Evolutionary conservation across 2,888 invertebrate genomes (phyloP).

Genomic region (Plagodis dolabraria): DNA sequence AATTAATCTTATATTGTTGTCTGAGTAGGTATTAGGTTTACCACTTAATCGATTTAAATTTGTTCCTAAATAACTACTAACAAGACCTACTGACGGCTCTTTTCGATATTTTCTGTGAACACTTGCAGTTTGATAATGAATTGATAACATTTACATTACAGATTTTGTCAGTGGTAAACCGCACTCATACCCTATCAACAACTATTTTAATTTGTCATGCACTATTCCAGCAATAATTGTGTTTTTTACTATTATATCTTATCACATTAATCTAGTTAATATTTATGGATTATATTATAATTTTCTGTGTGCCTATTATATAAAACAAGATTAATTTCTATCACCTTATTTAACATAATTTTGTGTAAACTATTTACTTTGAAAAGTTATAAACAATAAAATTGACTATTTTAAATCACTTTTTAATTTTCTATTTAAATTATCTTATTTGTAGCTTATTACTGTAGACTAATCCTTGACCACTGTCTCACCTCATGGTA

Average conservation of each 20-base stretch:
- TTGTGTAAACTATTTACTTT: slow-evolving; percentile 54
- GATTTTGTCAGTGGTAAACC: too few relatives aligned
- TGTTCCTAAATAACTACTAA: too few relatives aligned
- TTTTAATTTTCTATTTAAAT: slow-evolving; percentile 52
- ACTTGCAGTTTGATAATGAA: too few relatives aligned
- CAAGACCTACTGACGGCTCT: background rate
- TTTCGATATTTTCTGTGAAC: too few relatives aligned
- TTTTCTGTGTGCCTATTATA: slow-evolving; percentile 29
- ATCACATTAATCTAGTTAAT: slow-evolving; percentile 24
- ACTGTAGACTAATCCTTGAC: too few relatives aligned
- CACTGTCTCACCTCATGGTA: too few relatives aligned
- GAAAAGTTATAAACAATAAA: slow-evolving; percentile 75
- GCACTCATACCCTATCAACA: background rate
- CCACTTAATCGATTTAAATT: too few relatives aligned
- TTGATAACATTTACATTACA: too few relatives aligned
- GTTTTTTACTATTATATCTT: slow-evolving; percentile 14
- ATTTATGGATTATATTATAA: slow-evolving; percentile 19
- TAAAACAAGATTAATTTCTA: slow-evolving; percentile 46
- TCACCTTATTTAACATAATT: slow-evolving; percentile 44
- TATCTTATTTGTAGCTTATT: too few relatives aligned
- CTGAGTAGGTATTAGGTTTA: too few relatives aligned
- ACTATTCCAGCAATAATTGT: slow-evolving; percentile 5
- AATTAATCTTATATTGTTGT: too few relatives aligned
- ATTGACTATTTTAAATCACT: slow-evolving; percentile 67
- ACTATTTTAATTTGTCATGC: background rate